These are phyloP conservation scores for Muscicapa adusta DNA, from an alignment of 2,113 vertebrate species.

Conservation along the genomic window DNA sequence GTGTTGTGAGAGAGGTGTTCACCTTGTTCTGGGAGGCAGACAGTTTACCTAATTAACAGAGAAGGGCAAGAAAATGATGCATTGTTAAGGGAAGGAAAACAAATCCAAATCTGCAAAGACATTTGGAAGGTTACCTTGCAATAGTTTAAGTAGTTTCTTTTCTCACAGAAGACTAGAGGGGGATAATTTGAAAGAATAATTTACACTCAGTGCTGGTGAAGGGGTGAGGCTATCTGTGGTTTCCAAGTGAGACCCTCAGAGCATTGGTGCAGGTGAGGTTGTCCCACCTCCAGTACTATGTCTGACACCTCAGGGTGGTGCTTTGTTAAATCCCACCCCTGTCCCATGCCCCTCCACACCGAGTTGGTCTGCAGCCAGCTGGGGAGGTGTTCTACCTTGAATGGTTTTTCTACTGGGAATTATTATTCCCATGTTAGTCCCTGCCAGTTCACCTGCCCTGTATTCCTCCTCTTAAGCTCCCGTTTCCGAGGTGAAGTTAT, in stretches of 20 bases:
- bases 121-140: neutral
- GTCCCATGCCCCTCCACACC: fast-evolving
- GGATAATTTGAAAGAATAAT: neutral
- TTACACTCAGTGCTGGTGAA: neutral
- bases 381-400: neutral
- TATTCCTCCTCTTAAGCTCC: neutral
- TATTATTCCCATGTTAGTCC: neutral
- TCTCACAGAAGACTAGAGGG: neutral
- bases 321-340: neutral
- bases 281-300: neutral
- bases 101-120: neutral
- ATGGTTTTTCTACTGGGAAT: neutral
- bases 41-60: neutral
- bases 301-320: neutral
- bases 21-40: neutral
- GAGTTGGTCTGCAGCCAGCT: neutral
- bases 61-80: neutral
- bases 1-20: neutral
- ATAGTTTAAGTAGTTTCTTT: neutral
- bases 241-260: neutral
- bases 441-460: neutral
- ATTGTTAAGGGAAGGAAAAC: neutral
- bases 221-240: neutral
- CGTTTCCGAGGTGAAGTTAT: neutral
- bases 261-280: fast-evolving